These are phyloP conservation scores for Plectropomus leopardus DNA, from an alignment of 2,113 vertebrate genomes.

Conservation along the genomic window DNA sequence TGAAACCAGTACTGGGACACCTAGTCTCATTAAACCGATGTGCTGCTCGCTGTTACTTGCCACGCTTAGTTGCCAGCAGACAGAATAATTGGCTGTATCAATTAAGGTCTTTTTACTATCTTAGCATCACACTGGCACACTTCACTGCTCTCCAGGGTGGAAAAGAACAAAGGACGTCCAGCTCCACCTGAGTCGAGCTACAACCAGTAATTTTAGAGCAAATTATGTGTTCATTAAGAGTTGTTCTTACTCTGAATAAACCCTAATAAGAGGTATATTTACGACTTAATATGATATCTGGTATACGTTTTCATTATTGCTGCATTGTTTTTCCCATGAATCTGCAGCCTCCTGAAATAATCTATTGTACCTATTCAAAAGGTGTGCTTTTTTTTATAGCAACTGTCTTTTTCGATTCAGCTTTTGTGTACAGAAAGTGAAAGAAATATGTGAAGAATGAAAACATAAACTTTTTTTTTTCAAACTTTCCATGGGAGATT, in stretches of 20 bases:
- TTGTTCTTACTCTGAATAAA: neutral
- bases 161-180: constrained; percentile 28
- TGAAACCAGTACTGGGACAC: constrained; percentile 50
- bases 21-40: constrained; percentile 65
- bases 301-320: neutral
- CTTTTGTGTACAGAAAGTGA: constrained; percentile 8
- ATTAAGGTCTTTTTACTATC: constrained; percentile 72
- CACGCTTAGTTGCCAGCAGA: constrained; percentile 60
- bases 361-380: neutral
- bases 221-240: constrained; percentile 40
- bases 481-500: constrained; percentile 33
- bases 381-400: neutral
- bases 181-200: constrained; percentile 43
- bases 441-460: constrained; percentile 16
- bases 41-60: constrained; percentile 58
- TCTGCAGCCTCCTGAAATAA: neutral
- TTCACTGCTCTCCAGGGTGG: constrained; percentile 26
- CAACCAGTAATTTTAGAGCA: constrained; percentile 15
- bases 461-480: constrained; percentile 12
- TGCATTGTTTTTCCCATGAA: neutral
- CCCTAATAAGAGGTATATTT: neutral
- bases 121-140: constrained; percentile 47
- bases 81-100: constrained; percentile 77
- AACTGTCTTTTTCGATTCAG: neutral
- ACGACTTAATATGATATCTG: neutral